Percentiles rank a stretch among this genome's conserved stretches.
These are phyloP conservation scores for Callimorpha dominula DNA, from an alignment of 2,888 invertebrate genomes.

Conservation along the genomic window DNA sequence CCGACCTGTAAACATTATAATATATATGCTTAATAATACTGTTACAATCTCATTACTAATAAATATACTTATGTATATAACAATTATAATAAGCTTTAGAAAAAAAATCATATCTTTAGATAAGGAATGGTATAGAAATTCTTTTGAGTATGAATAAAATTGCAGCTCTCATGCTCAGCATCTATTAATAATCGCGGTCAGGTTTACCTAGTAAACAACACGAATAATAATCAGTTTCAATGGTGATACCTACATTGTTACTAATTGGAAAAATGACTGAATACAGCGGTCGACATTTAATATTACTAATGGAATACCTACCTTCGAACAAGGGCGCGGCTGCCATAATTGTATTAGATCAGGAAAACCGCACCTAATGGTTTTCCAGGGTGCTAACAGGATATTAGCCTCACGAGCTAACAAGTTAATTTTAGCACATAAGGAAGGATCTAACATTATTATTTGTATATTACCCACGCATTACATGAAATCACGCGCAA, in stretches of 20 bases:
- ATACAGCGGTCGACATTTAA: slow-evolving; percentile 44
- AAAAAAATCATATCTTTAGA: too few relatives aligned
- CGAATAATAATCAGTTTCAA: slow-evolving; percentile 23
- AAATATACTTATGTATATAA: background rate
- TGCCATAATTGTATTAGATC: slow-evolving; percentile 34
- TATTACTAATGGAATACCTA: slow-evolving; percentile 52
- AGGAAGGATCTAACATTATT: slow-evolving; percentile 7
- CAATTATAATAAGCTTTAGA: background rate
- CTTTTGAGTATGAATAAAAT: background rate
- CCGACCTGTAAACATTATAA: background rate
- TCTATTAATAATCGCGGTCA: slow-evolving; percentile 22
- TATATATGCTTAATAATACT: background rate
- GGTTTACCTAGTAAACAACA: slow-evolving; percentile 29
- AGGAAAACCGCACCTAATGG: slow-evolving; percentile 48
- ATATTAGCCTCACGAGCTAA: slow-evolving; percentile 29
- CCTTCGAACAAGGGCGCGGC: slow-evolving; percentile 43
- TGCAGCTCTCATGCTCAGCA: background rate
- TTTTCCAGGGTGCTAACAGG: slow-evolving; percentile 37
- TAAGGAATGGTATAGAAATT: background rate
- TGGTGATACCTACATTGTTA: slow-evolving; percentile 11
- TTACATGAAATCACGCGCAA: slow-evolving; percentile 3
- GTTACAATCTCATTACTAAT: slow-evolving; percentile 1
- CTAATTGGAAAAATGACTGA: slow-evolving; percentile 36
- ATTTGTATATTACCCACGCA: background rate
- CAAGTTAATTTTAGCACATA: slow-evolving; percentile 21